phyloP scores from a whole-genome alignment of 1,140 invertebrate species.

The Trachymyrmex cornetzi region DNA sequence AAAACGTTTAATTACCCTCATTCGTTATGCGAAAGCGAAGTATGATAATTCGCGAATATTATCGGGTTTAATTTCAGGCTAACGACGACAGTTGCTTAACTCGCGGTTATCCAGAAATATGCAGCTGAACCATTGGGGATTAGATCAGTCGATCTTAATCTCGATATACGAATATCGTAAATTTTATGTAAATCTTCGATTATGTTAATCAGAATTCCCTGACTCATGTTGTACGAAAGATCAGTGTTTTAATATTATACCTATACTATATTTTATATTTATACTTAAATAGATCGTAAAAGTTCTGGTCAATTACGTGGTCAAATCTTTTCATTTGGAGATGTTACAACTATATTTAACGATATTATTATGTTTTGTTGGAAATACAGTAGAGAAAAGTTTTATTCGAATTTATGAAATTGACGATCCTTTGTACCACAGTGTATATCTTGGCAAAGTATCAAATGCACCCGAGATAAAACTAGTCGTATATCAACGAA shows the following conservation, averaged over 20 bases:
- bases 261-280: background rate
- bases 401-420: slow-evolving; percentile 26
- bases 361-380: slow-evolving; percentile 11
- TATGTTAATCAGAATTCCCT: slow-evolving; percentile 55
- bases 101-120: background rate
- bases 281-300: background rate
- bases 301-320: background rate
- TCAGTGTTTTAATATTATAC: slow-evolving; percentile 6
- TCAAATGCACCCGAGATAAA: slow-evolving; percentile 45
- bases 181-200: slow-evolving; percentile 57
- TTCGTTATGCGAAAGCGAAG: slow-evolving; percentile 42
- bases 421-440: slow-evolving; percentile 3
- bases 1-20: slow-evolving; percentile 35
- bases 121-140: slow-evolving; percentile 67
- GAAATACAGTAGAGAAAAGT: background rate
- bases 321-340: background rate
- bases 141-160: slow-evolving; percentile 37
- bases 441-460: background rate
- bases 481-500: slow-evolving; percentile 11
- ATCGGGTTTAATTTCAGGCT: slow-evolving; percentile 44
- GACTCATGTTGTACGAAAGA: background rate
- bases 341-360: background rate
- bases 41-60: slow-evolving; percentile 59
- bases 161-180: slow-evolving; percentile 39
- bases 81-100: slow-evolving; percentile 29